These are phyloP conservation scores for Hydrocynus forskahlii DNA, from an alignment of 2,797 vertebrate genomes.

Conservation along the genomic window DNA sequence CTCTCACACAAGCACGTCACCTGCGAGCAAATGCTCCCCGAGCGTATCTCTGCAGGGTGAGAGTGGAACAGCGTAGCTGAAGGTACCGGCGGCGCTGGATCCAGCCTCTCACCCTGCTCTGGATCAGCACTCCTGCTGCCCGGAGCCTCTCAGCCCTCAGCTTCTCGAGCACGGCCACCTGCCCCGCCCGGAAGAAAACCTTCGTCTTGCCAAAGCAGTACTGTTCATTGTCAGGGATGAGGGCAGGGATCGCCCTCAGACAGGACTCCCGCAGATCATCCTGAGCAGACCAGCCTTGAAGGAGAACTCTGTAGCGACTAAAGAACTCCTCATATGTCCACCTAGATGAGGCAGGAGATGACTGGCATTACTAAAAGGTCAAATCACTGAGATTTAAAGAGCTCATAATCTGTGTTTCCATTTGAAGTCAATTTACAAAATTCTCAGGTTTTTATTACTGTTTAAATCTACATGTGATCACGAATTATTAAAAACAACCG, in stretches of 20 bases:
- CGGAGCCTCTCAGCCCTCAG: constrained; percentile 71
- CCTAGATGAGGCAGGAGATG: constrained; percentile 56
- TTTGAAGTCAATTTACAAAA: too few relatives aligned
- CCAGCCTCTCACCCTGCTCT: constrained; percentile 79
- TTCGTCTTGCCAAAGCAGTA: constrained; percentile 81
- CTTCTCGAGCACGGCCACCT: constrained; percentile 81
- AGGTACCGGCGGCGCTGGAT: constrained; percentile 65
- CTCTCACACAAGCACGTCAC: constrained; percentile 60
- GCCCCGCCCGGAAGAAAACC: constrained; percentile 79
- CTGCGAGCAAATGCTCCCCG: constrained; percentile 75
- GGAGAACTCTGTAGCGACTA: constrained; percentile 75
- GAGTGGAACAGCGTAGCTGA: constrained; percentile 48
- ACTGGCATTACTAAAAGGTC: not conserved
- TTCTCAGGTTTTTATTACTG: too few relatives aligned
- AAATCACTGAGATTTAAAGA: not conserved
- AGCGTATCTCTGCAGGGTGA: constrained; percentile 74
- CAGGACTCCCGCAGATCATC: constrained; percentile 67
- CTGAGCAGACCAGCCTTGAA: constrained; percentile 58
- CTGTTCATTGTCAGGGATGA: constrained; percentile 76
- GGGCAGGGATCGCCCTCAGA: constrained; percentile 63
- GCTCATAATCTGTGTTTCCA: not conserved
- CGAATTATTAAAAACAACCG: too few relatives aligned
- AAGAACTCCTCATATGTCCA: constrained; percentile 81
- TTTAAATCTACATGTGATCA: too few relatives aligned
- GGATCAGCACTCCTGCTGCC: constrained; percentile 74